phyloP scores from a whole-genome alignment of 2,888 invertebrate genomes.

The Orgyia antiqua region DNA sequence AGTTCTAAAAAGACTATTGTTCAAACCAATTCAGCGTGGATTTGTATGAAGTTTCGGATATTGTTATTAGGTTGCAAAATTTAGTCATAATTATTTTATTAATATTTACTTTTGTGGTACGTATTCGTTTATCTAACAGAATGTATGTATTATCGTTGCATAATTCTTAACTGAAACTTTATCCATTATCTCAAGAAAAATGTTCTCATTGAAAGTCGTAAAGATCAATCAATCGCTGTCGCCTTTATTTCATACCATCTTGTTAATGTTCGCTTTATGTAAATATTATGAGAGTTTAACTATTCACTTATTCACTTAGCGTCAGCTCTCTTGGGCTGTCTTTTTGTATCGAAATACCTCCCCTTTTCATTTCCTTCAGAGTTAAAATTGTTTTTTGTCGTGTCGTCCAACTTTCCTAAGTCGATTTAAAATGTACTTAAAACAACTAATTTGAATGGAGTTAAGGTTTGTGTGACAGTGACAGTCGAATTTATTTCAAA shows the following conservation, averaged over 20 bases:
- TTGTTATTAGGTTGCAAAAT: too few relatives aligned
- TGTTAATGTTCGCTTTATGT: conserved; percentile 73
- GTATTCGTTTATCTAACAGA: too few relatives aligned
- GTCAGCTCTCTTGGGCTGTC: conserved; percentile 56
- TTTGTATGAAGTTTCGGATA: too few relatives aligned
- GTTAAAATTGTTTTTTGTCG: conserved; percentile 44
- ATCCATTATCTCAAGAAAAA: too few relatives aligned
- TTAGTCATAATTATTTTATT: too few relatives aligned
- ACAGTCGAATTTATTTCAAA: conserved; percentile 36
- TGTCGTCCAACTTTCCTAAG: conserved; percentile 43
- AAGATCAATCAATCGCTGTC: conserved; percentile 27
- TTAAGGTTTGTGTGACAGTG: conserved; percentile 40
- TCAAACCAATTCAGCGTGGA: too few relatives aligned
- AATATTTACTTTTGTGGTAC: too few relatives aligned
- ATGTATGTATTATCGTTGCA: too few relatives aligned
- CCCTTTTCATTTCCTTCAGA: conserved; percentile 38
- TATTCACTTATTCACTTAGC: conserved; percentile 76
- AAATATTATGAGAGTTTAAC: conserved; percentile 75
- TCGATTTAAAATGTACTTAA: conserved; percentile 50
- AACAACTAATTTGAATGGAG: conserved; percentile 49
- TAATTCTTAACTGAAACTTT: too few relatives aligned
- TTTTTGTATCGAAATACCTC: conserved; percentile 60
- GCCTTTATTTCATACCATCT: conserved; percentile 38
- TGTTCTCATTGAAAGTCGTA: too few relatives aligned
- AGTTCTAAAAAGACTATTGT: too few relatives aligned